These are phyloP conservation scores for Brachyopa scutellaris DNA, from an alignment of 2,888 invertebrate genomes.

Conservation along the genomic window DNA sequence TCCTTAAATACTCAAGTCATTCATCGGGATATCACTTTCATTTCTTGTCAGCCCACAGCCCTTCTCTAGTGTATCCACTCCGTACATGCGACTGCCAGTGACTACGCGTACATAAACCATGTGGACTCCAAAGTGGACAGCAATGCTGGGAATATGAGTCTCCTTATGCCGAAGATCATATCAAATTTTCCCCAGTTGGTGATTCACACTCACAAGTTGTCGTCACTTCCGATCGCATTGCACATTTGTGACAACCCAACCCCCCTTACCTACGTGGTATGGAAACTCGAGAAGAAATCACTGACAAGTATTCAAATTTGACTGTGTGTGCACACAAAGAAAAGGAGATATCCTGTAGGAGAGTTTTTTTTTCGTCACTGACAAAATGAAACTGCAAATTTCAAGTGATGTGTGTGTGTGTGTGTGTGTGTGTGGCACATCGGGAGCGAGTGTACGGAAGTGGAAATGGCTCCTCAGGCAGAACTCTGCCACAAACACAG, in stretches of 20 bases:
- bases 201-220: too few relatives aligned
- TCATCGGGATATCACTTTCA: slow-evolving; percentile 30
- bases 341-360: background rate
- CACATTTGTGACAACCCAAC: background rate
- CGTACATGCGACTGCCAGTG: background rate
- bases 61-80: background rate
- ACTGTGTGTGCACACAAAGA: background rate
- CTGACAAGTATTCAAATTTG: slow-evolving; percentile 1
- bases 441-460: background rate
- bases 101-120: background rate
- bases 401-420: slow-evolving; percentile 56
- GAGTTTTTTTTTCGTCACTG: slow-evolving; percentile 1
- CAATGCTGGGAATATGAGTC: background rate
- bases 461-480: slow-evolving; percentile 7
- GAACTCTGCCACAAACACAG: background rate
- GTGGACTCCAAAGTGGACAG: too few relatives aligned
- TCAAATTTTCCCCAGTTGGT: background rate
- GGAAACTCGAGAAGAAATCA: slow-evolving; percentile 8
- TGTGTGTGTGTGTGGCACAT: slow-evolving; percentile 20
- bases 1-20: background rate
- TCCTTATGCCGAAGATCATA: background rate
- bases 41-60: background rate
- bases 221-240: slow-evolving; percentile 8
- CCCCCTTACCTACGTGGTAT: background rate
- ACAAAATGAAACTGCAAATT: slow-evolving; percentile 48